Conservation (phyloP, 2,113 vertebrate species). For the Cyphomyrus discorhynchus region DNA sequence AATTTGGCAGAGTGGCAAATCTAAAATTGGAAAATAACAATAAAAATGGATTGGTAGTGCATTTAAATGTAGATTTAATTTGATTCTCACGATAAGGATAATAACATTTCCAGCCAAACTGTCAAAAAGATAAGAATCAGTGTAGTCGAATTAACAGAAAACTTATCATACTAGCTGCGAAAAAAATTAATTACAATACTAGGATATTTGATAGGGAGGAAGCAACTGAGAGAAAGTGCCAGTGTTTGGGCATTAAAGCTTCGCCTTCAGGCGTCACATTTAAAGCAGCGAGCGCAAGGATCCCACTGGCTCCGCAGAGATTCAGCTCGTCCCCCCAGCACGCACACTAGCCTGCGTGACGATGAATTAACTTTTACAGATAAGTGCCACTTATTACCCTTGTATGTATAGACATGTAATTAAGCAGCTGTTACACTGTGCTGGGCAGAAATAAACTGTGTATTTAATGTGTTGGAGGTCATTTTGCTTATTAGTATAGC, state of each 20-base stretch:
- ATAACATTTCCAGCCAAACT: neutral
- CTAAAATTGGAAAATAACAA: neutral
- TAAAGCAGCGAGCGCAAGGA: too few species aligned
- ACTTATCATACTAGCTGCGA: neutral
- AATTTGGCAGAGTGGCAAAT: neutral
- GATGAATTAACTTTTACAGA: neutral
- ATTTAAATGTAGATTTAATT: conserved; percentile 9
- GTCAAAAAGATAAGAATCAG: conserved; percentile 13
- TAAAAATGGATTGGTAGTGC: neutral
- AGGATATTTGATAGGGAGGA: neutral
- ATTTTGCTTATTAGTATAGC: neutral
- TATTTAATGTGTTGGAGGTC: neutral
- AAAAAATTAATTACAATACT: conserved; percentile 3
- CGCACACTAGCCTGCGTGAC: neutral
- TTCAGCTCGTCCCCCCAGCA: neutral
- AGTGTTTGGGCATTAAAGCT: neutral
- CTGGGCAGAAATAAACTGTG: neutral
- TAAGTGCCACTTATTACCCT: neutral
- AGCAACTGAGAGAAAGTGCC: neutral
- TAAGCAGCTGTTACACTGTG: neutral
- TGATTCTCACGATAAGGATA: neutral
- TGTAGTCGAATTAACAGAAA: neutral
- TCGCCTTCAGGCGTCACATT: neutral
- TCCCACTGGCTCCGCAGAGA: neutral
- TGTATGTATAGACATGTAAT: neutral